phyloP scores from a whole-genome alignment of 2,888 invertebrate species.

The Digitonthophagus gazella region DNA sequence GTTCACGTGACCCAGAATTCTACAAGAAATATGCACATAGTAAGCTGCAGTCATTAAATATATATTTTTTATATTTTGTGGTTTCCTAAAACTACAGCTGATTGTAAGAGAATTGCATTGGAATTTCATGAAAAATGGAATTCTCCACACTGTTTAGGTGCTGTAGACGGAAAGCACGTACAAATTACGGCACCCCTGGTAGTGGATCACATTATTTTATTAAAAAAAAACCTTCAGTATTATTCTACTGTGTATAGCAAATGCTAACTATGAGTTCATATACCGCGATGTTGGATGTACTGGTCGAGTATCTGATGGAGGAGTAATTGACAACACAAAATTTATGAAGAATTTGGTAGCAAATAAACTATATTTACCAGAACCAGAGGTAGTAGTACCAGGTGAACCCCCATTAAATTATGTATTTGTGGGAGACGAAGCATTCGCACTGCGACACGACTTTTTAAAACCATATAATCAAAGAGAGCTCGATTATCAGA shows the following conservation, averaged over 20 bases:
- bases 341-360: slow-evolving; percentile 19
- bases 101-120: not conserved
- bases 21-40: no score
- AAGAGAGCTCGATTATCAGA: not conserved
- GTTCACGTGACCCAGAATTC: no score
- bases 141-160: slow-evolving; percentile 15
- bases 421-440: slow-evolving; percentile 22
- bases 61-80: not conserved
- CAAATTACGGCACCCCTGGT: not conserved
- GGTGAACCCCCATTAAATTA: not conserved
- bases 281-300: not conserved
- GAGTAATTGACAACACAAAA: slow-evolving; percentile 11
- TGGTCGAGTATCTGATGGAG: slow-evolving; percentile 18
- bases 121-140: slow-evolving; percentile 5
- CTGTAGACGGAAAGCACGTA: slow-evolving; percentile 16
- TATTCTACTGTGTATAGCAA: slow-evolving; percentile 8
- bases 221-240: slow-evolving; percentile 15
- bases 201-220: slow-evolving; percentile 12
- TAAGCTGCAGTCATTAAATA: not conserved
- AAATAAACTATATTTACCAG: slow-evolving; percentile 1
- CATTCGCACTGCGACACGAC: slow-evolving; percentile 10
- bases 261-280: slow-evolving; percentile 18
- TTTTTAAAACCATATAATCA: slow-evolving; percentile 17
- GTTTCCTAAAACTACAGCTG: not conserved
- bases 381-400: not conserved